Percentiles rank a stretch among this genome's conserved stretches.
Conservation (phyloP, 2,888 invertebrate genomes). For the Hyppa rectilinea region DNA sequence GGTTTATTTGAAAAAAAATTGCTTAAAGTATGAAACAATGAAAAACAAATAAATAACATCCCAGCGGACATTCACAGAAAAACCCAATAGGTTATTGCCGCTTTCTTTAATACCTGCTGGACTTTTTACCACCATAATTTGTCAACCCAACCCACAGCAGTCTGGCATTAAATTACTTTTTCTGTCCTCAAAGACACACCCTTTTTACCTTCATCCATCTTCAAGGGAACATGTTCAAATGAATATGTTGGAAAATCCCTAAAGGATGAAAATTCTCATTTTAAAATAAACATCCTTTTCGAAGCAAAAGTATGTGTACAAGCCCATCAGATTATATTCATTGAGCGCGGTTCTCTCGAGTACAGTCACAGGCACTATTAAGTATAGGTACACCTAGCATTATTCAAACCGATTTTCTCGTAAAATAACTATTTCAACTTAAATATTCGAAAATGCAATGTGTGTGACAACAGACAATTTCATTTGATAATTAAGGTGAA, state of each 20-base stretch:
- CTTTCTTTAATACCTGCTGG: conserved; percentile 10
- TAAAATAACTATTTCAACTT: too few relatives aligned
- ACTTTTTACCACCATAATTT: conserved; percentile 24
- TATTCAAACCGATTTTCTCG: too few relatives aligned
- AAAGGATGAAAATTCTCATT: conserved; percentile 48
- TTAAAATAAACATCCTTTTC: conserved; percentile 52
- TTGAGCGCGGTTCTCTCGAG: conserved; percentile 21
- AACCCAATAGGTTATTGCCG: neutral
- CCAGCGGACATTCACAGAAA: too few relatives aligned
- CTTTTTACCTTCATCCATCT: conserved; percentile 45
- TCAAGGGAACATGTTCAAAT: conserved; percentile 44
- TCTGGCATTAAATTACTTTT: conserved; percentile 48
- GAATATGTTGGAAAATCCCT: conserved; percentile 49
- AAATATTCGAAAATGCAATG: too few relatives aligned
- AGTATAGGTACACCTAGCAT: too few relatives aligned
- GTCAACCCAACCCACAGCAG: conserved; percentile 18
- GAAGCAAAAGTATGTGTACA: conserved; percentile 36
- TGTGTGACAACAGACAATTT: too few relatives aligned
- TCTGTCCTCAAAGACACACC: conserved; percentile 40
- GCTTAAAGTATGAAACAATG: too few relatives aligned
- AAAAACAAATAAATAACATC: too few relatives aligned
- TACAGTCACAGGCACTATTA: too few relatives aligned
- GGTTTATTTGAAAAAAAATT: too few relatives aligned
- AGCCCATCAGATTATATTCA: conserved; percentile 52
- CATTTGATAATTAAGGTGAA: too few relatives aligned